phyloP scores from a whole-genome alignment of 2,113 vertebrate genomes.

The Scalopus aquaticus region DNA sequence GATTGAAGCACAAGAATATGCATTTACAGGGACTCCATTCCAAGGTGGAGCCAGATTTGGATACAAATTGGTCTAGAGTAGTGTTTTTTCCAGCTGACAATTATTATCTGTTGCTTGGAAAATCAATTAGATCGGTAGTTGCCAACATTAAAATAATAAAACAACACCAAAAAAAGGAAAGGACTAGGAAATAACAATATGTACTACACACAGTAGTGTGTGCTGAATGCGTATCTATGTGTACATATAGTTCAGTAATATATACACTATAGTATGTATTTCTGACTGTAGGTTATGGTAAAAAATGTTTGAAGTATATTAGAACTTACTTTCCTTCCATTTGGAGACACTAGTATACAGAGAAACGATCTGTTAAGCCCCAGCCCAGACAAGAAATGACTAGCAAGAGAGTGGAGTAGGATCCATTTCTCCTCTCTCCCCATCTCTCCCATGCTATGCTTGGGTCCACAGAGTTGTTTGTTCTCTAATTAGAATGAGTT shows the following conservation, averaged over 20 bases:
- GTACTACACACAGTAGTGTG: neutral
- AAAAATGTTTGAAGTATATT: conserved; percentile 18
- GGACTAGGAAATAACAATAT: neutral
- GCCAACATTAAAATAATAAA: neutral
- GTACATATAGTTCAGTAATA: neutral
- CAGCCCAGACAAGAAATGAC: conserved; percentile 12
- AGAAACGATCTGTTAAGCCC: neutral
- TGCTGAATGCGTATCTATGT: neutral
- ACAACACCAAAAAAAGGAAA: neutral
- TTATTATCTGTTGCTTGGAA: neutral
- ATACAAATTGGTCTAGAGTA: neutral
- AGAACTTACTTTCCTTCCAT: neutral
- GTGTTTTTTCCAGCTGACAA: neutral
- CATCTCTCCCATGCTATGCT: neutral
- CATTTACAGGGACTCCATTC: neutral
- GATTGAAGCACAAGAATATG: neutral
- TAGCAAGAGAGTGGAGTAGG: neutral
- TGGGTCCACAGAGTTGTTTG: conserved; percentile 24
- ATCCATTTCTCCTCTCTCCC: neutral
- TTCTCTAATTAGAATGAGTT: conserved; percentile 53
- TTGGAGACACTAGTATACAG: neutral
- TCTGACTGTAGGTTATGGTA: neutral
- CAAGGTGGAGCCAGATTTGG: neutral
- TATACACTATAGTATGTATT: neutral
- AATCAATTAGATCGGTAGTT: conserved; percentile 27